phyloP scores from a whole-genome alignment of 2,888 invertebrate genomes.

The Trichopria drosophilae region DNA sequence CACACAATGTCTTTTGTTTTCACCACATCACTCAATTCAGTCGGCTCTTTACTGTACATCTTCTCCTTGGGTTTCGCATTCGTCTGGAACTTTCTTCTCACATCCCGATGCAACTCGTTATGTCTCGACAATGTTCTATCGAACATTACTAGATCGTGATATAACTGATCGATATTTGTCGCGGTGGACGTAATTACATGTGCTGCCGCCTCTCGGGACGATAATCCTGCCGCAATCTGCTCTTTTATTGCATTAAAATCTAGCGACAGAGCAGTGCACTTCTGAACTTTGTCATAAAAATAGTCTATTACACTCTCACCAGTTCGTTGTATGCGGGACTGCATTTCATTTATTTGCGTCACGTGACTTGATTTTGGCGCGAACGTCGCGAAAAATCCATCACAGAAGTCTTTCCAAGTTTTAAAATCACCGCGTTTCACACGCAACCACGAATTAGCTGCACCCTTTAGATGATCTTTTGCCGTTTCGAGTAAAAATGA shows the following conservation, averaged over 20 bases:
- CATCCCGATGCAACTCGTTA: too few species aligned
- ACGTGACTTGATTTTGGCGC: conserved; percentile 24
- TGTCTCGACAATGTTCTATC: too few species aligned
- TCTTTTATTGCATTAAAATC: conserved; percentile 18
- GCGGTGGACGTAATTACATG: conserved; percentile 10
- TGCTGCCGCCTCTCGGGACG: conserved; percentile 16
- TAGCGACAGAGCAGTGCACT: conserved; percentile 19
- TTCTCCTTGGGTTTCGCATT: too few species aligned
- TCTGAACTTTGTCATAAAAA: conserved; percentile 26
- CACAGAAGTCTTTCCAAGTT: conserved; percentile 19
- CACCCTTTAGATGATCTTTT: conserved; percentile 20
- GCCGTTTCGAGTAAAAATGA: conserved; percentile 25
- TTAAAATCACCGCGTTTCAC: too few species aligned
- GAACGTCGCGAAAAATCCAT: conserved; percentile 18
- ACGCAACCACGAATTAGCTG: conserved; percentile 26
- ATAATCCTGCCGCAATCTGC: conserved; percentile 23
- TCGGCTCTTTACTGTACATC: too few species aligned
- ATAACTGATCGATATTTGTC: too few species aligned
- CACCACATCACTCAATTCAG: too few species aligned
- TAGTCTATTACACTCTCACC: conserved; percentile 22
- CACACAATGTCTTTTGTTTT: too few species aligned
- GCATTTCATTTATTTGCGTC: conserved; percentile 25
- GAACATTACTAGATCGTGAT: too few species aligned
- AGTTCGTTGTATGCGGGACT: conserved; percentile 12
- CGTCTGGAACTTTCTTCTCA: too few species aligned